A percentile compares a stretch with the other conserved stretches of the same genome.
Conservation (phyloP, 2,888 invertebrate species). For the Cephus spinipes region DNA sequence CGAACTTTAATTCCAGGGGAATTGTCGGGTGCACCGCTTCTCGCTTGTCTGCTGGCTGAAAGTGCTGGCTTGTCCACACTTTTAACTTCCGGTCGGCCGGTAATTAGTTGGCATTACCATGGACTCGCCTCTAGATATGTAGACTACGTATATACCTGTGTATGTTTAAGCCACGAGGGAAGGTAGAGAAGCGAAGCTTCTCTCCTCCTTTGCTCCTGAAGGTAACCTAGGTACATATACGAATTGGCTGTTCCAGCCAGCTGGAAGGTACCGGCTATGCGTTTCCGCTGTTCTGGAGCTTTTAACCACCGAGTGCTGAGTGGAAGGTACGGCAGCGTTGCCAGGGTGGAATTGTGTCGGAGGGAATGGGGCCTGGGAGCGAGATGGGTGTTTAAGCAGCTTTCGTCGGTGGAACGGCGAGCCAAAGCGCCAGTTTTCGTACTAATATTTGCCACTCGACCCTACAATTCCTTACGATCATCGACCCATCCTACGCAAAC, state of each 20-base stretch:
- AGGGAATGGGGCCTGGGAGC: constrained; percentile 37
- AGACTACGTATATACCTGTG: background rate
- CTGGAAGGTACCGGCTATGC: background rate
- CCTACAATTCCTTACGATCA: constrained; percentile 14
- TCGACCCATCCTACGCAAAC: background rate
- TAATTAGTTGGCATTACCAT: constrained; percentile 60
- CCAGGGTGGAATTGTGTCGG: constrained; percentile 49
- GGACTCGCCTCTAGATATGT: constrained; percentile 34
- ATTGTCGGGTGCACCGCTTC: constrained; percentile 20
- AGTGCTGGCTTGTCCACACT: constrained; percentile 52
- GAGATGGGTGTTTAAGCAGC: constrained; percentile 60
- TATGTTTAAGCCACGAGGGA: background rate
- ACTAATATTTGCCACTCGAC: constrained; percentile 66
- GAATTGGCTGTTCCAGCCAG: background rate
- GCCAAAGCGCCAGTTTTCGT: constrained; percentile 60
- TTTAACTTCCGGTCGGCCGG: constrained; percentile 54
- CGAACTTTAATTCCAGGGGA: constrained; percentile 33
- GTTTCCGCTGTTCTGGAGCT: constrained; percentile 41
- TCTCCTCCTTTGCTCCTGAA: background rate
- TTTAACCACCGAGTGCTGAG: constrained; percentile 47
- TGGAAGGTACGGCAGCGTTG: constrained; percentile 40
- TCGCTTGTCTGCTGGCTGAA: background rate
- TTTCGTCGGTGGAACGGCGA: constrained; percentile 58
- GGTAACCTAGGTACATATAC: background rate
- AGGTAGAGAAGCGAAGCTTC: background rate